Evolutionary conservation across 2,797 vertebrate genomes (phyloP).

Genomic region (Sebastes iracundus): DNA sequence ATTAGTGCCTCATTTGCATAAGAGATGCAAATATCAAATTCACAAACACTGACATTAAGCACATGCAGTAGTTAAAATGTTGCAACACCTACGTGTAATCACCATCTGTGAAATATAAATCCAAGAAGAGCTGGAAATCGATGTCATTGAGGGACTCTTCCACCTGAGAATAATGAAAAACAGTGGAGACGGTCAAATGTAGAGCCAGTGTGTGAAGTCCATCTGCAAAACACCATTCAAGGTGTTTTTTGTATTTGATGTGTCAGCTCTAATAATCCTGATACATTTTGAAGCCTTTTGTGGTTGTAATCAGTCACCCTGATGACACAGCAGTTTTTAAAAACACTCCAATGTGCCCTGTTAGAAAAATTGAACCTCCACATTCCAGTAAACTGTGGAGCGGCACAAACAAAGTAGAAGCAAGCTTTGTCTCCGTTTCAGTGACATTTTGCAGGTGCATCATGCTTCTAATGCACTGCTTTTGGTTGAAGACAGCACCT

Average conservation of each 20-base stretch:
- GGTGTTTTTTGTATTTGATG: neutral
- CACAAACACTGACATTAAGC: slow-evolving; percentile 1
- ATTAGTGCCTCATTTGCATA: neutral
- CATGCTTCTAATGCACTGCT: neutral
- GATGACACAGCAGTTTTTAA: neutral
- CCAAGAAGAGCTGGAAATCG: slow-evolving; percentile 94
- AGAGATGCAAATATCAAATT: slow-evolving; percentile 22
- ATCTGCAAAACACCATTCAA: neutral
- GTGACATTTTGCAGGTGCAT: neutral
- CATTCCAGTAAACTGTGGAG: neutral
- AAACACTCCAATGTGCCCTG: neutral
- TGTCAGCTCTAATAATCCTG: neutral
- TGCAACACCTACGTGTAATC: slow-evolving; percentile 93
- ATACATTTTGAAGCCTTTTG: neutral
- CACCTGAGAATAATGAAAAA: slow-evolving; percentile 83
- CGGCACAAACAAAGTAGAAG: neutral
- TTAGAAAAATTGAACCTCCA: neutral
- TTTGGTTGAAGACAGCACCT: neutral
- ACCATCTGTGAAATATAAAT: slow-evolving; percentile 96
- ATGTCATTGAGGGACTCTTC: slow-evolving; percentile 96
- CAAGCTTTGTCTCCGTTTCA: neutral
- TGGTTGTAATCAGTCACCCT: neutral
- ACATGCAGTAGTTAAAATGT: neutral
- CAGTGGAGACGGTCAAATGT: neutral
- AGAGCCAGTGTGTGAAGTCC: neutral